phyloP scores from a whole-genome alignment of 2,888 invertebrate genomes.

The Chesias legatella region DNA sequence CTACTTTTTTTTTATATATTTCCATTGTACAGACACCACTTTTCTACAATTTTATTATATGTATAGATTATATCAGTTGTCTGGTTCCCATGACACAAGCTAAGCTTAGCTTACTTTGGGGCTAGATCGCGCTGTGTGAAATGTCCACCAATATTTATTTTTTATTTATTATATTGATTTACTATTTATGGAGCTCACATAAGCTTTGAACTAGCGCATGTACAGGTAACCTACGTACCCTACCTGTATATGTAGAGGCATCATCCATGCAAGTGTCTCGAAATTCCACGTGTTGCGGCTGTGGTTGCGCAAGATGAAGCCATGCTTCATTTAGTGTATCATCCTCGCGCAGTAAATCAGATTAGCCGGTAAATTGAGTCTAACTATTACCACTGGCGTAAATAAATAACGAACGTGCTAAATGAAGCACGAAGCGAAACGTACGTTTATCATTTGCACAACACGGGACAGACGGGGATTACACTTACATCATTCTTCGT shows the following conservation, averaged over 20 bases:
- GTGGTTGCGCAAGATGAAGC: conserved; percentile 21
- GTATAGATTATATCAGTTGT: no score
- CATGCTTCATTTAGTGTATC: conserved; percentile 29
- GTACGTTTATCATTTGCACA: conserved; percentile 54
- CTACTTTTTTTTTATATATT: no score
- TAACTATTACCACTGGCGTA: conserved; percentile 59
- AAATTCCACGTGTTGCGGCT: not conserved
- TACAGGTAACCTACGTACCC: no score
- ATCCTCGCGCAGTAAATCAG: conserved; percentile 54
- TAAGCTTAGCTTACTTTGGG: no score
- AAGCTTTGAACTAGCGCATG: no score
- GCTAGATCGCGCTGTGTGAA: no score
- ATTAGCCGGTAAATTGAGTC: conserved; percentile 62
- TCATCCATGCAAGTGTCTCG: conserved; percentile 4
- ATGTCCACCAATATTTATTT: no score
- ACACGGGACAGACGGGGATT: conserved; percentile 28
- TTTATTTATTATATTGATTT: no score
- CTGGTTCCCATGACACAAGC: no score
- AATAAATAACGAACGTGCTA: conserved; percentile 63
- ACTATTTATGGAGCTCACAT: no score
- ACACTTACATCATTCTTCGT: conserved; percentile 20
- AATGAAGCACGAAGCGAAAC: conserved; percentile 63
- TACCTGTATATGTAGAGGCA: not conserved
- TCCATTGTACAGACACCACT: no score
- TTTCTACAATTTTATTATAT: no score